Evolutionary conservation across 1,140 invertebrate species (phyloP).

Genomic region (Colletes latitarsis): DNA sequence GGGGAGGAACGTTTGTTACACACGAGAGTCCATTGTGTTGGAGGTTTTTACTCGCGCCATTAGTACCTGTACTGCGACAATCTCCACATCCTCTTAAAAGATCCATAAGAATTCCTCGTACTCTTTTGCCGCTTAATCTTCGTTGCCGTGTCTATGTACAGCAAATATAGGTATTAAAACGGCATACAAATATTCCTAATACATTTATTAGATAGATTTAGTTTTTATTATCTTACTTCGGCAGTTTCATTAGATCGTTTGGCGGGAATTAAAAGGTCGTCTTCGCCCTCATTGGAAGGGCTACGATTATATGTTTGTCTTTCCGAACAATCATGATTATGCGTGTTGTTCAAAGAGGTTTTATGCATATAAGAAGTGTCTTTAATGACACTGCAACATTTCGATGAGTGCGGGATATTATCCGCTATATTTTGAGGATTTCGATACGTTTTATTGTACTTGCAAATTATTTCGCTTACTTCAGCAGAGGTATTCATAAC

Average conservation of each 20-base stretch:
- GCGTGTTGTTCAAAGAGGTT: slow-evolving; percentile 21
- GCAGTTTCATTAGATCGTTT: slow-evolving; percentile 51
- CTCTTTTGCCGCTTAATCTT: slow-evolving; percentile 70
- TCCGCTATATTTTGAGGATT: slow-evolving; percentile 36
- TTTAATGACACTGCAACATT: slow-evolving; percentile 46
- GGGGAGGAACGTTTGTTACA: slow-evolving; percentile 53
- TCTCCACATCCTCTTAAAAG: slow-evolving; percentile 75
- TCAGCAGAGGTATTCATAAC: neutral
- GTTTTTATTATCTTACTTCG: slow-evolving; percentile 58
- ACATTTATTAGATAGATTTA: neutral
- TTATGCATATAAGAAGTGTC: slow-evolving; percentile 47
- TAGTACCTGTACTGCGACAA: slow-evolving; percentile 58
- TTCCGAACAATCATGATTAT: slow-evolving; percentile 17
- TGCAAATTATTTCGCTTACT: slow-evolving; percentile 21
- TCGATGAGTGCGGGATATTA: slow-evolving; percentile 45
- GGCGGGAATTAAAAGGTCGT: slow-evolving; percentile 55
- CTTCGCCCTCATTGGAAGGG: slow-evolving; percentile 42
- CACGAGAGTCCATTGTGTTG: slow-evolving; percentile 32
- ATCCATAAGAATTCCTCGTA: slow-evolving; percentile 71
- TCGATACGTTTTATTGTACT: slow-evolving; percentile 25
- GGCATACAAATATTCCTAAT: neutral
- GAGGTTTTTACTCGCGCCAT: slow-evolving; percentile 38
- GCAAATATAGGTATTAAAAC: neutral
- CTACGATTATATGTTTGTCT: slow-evolving; percentile 31
- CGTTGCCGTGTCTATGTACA: slow-evolving; percentile 65